Evolutionary conservation across 2,797 vertebrate genomes (phyloP), one percentile per base, ranked within the genome.

Genomic region (Cossypha caffra): DNA sequence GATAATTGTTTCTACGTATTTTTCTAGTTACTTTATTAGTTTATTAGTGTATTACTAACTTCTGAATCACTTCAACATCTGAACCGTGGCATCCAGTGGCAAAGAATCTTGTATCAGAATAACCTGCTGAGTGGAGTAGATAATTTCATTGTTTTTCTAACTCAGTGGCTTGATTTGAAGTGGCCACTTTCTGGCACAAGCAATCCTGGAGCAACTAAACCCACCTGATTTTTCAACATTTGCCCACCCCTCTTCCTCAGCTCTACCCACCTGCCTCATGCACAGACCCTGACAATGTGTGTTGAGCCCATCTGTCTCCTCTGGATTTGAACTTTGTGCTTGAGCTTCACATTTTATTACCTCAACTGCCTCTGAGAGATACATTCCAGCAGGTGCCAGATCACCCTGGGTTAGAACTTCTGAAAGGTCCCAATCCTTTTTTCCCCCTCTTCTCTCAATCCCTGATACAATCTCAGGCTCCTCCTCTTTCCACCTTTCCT

Each of bases 231-330:
- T 40, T 54, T 59, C 33, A 20, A 15, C 19, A 16, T 86, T 21
- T 89, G 50, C 28, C 21, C 8, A 21, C 4, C 13, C 13, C 29
- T 64, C 52, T 66, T 29, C 58, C 71, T 29, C 19, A 40, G 3
- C 19, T 38, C 31, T 48, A 19, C 26, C 2, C 9, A 12, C 13
- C 15, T 17, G 5, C 21, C 4, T 58, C 37, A 14, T 33, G 35
- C 0, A 2, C 13, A 9, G 24, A 48, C 29, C 12, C 13, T 51
- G 33, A 14, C 35, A 14, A 13, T 5, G 5, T 5, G 11, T 38
- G 24, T 15, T 69, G 33, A 43, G 19, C 13, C 25, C 11, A 7
- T 33, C 33, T 77, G 7, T 33, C 28, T 64, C 35, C 52, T 74
- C 52, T n/a, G 13, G 20, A 15, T 74, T 66, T 71, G 33, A 74